Evolutionary conservation across 2,113 vertebrate species (phyloP).

Genomic region (Puntigrus tetrazona): DNA sequence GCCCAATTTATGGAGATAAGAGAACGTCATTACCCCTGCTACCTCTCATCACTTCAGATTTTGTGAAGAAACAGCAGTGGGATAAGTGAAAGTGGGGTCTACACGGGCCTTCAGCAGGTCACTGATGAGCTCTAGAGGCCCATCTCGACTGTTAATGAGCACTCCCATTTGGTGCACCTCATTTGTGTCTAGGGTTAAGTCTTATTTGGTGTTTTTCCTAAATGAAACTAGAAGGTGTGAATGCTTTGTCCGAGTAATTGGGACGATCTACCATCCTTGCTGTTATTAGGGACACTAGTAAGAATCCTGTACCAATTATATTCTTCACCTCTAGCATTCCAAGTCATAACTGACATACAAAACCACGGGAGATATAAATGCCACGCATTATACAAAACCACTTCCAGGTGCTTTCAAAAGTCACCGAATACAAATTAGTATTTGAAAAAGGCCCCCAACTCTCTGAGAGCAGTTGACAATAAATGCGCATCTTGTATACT

Average conservation of each 20-base stretch:
- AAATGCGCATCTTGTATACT: not conserved
- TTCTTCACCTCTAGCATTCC: not conserved
- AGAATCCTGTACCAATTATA: slow-evolving; percentile 13
- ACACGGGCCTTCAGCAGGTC: not conserved
- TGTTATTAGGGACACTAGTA: not conserved
- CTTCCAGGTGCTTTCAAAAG: not conserved
- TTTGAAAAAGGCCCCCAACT: not conserved
- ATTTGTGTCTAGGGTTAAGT: not conserved
- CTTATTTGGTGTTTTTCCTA: not conserved
- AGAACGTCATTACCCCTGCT: slow-evolving; percentile 48
- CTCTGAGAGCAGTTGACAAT: not conserved
- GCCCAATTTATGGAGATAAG: slow-evolving; percentile 52
- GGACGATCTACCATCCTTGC: not conserved
- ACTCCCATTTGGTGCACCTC: not conserved
- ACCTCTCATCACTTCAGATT: slow-evolving; percentile 44
- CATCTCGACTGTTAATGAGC: slow-evolving; percentile 7
- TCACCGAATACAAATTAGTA: slow-evolving; percentile 7
- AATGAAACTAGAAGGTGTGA: slow-evolving; percentile 1
- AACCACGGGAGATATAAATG: slow-evolving; percentile 16
- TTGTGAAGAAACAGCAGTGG: not conserved
- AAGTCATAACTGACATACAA: not conserved
- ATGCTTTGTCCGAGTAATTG: not conserved
- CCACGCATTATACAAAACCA: not conserved
- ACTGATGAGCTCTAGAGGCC: not conserved
- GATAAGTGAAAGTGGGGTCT: slow-evolving; percentile 20